Evolutionary conservation across 2,888 invertebrate species (phyloP), one percentile per base, ranked within the genome.

Genomic region (Hydriomena furcata): DNA sequence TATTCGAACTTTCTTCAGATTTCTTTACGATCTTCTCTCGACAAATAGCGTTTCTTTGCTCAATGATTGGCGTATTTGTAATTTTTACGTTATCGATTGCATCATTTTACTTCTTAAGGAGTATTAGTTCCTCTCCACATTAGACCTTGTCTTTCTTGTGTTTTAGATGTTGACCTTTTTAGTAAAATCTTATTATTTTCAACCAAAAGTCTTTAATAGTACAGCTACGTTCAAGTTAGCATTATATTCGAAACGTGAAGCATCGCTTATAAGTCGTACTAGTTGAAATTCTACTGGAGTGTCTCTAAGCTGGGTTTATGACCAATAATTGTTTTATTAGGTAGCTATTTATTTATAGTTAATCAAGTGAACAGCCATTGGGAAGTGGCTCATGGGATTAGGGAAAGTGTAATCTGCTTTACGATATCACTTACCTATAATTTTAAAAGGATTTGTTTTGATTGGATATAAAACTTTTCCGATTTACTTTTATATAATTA

Each of bases 281-380:
- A 32, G n/a, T 52, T 52, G 36, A 55, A 56, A 17, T 38, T 41
- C 28, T 48, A 25, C 37, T 41, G 21, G 17, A 49, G 20, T 36
- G 31, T 42, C 31, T 54, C 35, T 54, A 44, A 35, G 48, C 58
- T 34, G 44, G 36, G 35, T 65, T 70, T 63, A 65, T 57, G 48
- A 52, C 35, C 46, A 52, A 60, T 71, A 61, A 65, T 59, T 40
- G 56, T 52, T 61, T 65, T 58, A 65, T 55, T 44, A 27, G 47
- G n/a, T 7, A 31, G 13, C 50, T 25, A 34, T 24, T 43, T 42
- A 54, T 52, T 52, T 55, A 49, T 52, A 43, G 37, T 49, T 56
- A 30, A 61, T 48, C 54, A 55, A 42, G 21, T 58, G 25, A 44
- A 60, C 47, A 38, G 23, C 10, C 30, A 40, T 60, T 60, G 24